phyloP scores from a whole-genome alignment of 1,140 invertebrate genomes.

The Delia radicum region DNA sequence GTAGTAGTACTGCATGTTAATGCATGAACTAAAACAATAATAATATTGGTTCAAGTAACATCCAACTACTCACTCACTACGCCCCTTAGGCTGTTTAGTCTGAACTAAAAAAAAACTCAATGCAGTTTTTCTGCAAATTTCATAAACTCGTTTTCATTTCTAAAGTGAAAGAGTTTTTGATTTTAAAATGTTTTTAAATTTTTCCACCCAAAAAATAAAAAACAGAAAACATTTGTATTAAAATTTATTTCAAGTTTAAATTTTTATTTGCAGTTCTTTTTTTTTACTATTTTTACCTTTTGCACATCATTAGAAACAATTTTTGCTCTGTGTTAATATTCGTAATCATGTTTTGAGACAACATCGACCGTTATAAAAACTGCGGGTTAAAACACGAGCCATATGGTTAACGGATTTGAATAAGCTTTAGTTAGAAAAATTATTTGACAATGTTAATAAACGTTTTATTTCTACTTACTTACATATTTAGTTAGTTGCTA shows the following conservation, averaged over 20 bases:
- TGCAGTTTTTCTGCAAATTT: too few relatives aligned
- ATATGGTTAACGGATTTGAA: background rate
- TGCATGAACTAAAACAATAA: too few relatives aligned
- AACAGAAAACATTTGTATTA: background rate
- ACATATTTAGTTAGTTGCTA: background rate
- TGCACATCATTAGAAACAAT: background rate
- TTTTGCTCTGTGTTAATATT: too few relatives aligned
- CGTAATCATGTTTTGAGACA: background rate
- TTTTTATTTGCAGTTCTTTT: background rate
- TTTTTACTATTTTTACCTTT: background rate
- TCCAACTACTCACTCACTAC: too few relatives aligned
- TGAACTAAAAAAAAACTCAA: too few relatives aligned
- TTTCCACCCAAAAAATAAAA: too few relatives aligned
- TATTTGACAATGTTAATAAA: slow-evolving; percentile 5
- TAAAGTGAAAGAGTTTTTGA: background rate
- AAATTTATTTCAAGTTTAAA: background rate
- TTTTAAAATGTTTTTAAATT: background rate
- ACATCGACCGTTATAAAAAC: background rate
- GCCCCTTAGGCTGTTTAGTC: background rate
- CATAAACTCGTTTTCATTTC: background rate
- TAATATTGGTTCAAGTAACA: too few relatives aligned
- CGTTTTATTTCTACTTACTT: slow-evolving; percentile 5
- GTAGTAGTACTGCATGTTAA: too few relatives aligned
- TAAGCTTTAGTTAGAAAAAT: background rate
- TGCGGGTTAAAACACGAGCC: background rate